Conservation (phyloP, 2,797 vertebrate species). For the Acrossocheilus fasciatus region DNA sequence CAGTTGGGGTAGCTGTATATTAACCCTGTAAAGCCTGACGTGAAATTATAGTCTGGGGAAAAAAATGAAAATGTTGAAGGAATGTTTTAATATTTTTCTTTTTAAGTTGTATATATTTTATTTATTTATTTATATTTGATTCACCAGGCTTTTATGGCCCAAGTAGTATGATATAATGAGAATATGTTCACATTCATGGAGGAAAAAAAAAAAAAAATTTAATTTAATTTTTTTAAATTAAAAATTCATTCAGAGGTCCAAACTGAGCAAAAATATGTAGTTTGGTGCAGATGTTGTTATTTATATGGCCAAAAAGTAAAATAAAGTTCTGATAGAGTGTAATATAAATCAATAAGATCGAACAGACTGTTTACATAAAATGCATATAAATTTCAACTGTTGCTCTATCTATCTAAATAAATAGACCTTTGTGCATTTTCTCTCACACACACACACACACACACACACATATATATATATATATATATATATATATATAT, state of each 20-base stretch:
- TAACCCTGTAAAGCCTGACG: background rate
- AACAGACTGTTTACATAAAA: background rate
- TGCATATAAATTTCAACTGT: background rate
- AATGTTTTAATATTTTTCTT: no score
- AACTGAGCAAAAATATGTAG: no score
- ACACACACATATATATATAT: no score
- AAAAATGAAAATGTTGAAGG: no score
- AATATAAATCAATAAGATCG: background rate
- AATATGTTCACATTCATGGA: background rate
- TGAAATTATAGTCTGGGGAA: background rate
- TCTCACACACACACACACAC: no score
- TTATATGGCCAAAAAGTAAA: background rate
- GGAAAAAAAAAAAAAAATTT: background rate
- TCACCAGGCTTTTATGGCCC: background rate
- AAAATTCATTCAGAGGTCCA: background rate
- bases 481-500: no score
- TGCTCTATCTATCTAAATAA: background rate
- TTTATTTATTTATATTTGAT: background rate
- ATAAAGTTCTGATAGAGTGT: background rate
- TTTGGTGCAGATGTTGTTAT: background rate
- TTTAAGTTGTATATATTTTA: background rate
- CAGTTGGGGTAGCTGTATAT: background rate
- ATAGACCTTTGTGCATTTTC: no score
- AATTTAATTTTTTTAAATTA: background rate
- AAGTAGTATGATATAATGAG: background rate